phyloP scores from a whole-genome alignment of 2,888 invertebrate genomes.

The Limnephilus rhombicus region DNA sequence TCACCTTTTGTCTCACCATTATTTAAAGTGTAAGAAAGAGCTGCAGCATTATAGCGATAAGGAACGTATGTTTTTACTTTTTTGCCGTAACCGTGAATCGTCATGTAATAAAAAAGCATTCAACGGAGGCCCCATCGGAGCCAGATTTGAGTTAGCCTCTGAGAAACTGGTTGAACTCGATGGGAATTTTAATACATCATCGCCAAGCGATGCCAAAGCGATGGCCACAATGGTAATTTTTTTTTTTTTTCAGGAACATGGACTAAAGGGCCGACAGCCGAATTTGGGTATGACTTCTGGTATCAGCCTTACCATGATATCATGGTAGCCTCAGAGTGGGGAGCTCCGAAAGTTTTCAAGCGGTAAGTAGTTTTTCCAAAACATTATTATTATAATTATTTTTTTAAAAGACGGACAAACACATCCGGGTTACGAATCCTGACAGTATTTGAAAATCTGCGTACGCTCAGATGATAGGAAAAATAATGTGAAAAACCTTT shows the following conservation, averaged over 20 bases:
- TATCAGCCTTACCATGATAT: conserved; percentile 96
- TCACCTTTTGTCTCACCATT: too few relatives aligned
- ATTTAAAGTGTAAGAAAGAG: too few relatives aligned
- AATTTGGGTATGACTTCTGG: conserved; percentile 97
- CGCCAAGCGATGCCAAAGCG: not conserved
- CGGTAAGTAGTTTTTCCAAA: conserved; percentile 70
- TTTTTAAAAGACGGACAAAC: too few relatives aligned
- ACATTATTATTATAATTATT: too few relatives aligned
- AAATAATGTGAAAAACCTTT: too few relatives aligned
- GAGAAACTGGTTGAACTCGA: not conserved
- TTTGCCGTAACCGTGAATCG: too few relatives aligned
- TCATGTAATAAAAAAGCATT: too few relatives aligned
- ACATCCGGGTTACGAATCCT: too few relatives aligned
- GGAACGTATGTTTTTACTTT: too few relatives aligned
- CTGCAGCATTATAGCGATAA: too few relatives aligned
- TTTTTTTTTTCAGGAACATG: conserved; percentile 80
- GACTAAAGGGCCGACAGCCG: conserved; percentile 84
- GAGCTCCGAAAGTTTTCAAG: conserved; percentile 89
- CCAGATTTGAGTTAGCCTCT: not conserved
- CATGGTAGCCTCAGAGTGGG: conserved; percentile 96
- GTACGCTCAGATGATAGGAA: too few relatives aligned
- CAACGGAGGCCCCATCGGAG: not conserved
- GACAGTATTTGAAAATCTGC: too few relatives aligned
- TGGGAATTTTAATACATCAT: not conserved
- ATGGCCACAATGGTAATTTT: not conserved